phyloP scores from a whole-genome alignment of 1,140 invertebrate species.

The Drosophila nikananu region DNA sequence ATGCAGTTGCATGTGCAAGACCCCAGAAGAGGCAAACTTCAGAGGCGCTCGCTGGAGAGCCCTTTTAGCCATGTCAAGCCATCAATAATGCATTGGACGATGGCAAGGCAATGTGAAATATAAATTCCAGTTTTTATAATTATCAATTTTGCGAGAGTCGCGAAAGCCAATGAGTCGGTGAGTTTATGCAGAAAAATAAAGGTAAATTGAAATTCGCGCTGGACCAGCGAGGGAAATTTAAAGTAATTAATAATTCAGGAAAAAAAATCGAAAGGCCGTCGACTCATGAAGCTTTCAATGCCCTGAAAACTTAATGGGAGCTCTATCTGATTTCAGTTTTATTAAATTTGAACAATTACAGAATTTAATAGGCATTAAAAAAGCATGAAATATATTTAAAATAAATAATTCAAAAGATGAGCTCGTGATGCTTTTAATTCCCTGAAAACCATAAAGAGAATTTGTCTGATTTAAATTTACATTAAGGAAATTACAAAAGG shows the following conservation, averaged over 20 bases:
- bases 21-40: slow-evolving; percentile 53
- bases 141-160: slow-evolving; percentile 10
- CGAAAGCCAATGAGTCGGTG: neutral
- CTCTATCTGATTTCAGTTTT: slow-evolving; percentile 7
- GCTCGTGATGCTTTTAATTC: neutral
- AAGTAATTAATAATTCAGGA: slow-evolving; percentile 34
- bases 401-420: neutral
- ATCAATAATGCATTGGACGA: slow-evolving; percentile 76
- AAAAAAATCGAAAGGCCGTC: slow-evolving; percentile 1
- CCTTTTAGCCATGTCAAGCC: slow-evolving; percentile 45
- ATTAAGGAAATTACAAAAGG: neutral
- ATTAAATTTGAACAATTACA: slow-evolving; percentile 1
- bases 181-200: neutral
- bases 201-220: slow-evolving; percentile 3
- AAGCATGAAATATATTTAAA: neutral
- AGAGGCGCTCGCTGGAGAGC: slow-evolving; percentile 61
- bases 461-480: neutral
- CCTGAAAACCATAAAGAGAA: neutral
- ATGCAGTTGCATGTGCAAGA: slow-evolving; percentile 75
- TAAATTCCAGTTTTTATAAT: slow-evolving; percentile 48
- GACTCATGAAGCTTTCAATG: slow-evolving; percentile 3
- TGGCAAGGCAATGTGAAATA: slow-evolving; percentile 63
- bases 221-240: slow-evolving; percentile 7
- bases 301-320: neutral
- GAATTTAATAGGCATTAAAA: neutral